Evolutionary conservation across 2,888 invertebrate genomes (phyloP), one percentile per base, ranked within the genome.

Genomic region (Erebia ligea): DNA sequence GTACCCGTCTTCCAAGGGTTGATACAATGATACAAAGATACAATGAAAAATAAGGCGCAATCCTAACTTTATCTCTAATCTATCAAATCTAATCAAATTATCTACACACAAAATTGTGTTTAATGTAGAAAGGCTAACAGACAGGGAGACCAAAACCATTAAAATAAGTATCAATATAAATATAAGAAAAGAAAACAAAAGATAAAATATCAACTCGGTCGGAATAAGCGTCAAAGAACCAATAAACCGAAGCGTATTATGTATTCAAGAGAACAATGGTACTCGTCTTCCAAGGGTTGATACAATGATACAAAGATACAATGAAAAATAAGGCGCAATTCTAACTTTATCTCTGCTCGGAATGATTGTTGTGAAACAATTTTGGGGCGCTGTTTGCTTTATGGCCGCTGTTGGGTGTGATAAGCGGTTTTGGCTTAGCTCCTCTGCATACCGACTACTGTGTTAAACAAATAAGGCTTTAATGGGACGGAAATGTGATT

Each of bases 351-450:
- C 67, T 67, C 58, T 8, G 2, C 25, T 25, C n/a, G 67, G 45
- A 58, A 67, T 67, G 57, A 67, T 58, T 67, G 67, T 67, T 67
- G 57, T 67, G 67, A 57, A 67, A 58, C 58, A 67, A 67, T 67
- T 67, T 67, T 21, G 25, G 67, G 25, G 48, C 67, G 48, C 58
- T 67, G 58, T 67, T 67, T 67, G 67, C 48, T 67, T 67, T 67
- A 67, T 58, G 25, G 58, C 58, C 48, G 58, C 67, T 58, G 67
- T 57, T 67, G 11, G 66, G 58, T 58, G 67, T 67, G 67, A 67
- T 67, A 67, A 67, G 67, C 67, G 67, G 67, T 67, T 67, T 67
- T 25, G 58, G 67, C 67, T 58, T 67, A 58, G 57, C 48, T 67
- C 48, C 45, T 57, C 48, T 45, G 66, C 57, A 21, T 57, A 66